phyloP scores from a whole-genome alignment of 2,797 vertebrate species.

The Fratercula arctica region DNA sequence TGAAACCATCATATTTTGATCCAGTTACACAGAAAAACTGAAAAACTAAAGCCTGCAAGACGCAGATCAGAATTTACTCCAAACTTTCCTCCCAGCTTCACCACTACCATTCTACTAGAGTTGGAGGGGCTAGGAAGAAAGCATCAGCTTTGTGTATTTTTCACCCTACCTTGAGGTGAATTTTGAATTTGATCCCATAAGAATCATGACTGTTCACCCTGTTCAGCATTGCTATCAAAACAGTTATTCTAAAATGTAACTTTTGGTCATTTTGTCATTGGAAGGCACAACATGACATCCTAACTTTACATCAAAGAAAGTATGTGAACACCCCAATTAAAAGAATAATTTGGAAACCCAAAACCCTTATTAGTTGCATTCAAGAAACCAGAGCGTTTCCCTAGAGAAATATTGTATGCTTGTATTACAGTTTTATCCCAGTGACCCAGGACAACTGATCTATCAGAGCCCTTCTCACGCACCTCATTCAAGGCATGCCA shows the following conservation, averaged over 20 bases:
- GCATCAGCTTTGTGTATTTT: neutral
- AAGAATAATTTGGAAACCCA: neutral
- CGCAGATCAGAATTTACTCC: neutral
- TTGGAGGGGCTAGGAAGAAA: neutral
- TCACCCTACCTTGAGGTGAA: neutral
- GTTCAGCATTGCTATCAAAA: neutral
- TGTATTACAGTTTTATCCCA: neutral
- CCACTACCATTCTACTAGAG: neutral
- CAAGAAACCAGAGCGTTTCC: neutral
- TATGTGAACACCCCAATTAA: neutral
- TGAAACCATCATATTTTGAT: neutral
- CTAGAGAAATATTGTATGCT: neutral
- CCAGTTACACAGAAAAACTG: neutral
- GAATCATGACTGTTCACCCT: neutral
- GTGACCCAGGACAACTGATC: neutral
- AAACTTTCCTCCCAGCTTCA: neutral
- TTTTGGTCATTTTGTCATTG: neutral
- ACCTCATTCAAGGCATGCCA: neutral
- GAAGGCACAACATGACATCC: neutral
- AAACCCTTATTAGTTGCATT: neutral
- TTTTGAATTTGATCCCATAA: neutral
- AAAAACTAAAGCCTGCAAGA: neutral
- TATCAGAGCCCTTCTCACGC: neutral
- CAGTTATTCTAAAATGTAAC: neutral
- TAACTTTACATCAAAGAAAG: neutral